Evolutionary conservation across 1,140 invertebrate genomes (phyloP), one percentile per base, ranked within the genome.

Genomic region (Palaemon carinicauda): DNA sequence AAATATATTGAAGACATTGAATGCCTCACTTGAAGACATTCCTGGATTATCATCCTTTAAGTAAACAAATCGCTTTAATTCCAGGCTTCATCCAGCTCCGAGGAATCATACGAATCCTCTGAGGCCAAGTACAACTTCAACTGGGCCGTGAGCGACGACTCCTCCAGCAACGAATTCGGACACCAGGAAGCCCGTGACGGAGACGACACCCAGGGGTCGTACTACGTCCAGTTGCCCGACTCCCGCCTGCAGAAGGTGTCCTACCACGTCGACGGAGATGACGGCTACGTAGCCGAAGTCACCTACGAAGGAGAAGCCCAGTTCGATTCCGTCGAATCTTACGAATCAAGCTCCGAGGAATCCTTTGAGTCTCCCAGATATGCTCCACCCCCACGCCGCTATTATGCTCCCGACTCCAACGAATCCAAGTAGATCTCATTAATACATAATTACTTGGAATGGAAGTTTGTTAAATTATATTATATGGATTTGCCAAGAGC

Each of bases 131-230:
- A 69, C 65, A 69, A 21, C 65, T 69, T 69, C 65, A 27, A 69
- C 24, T 69, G 65, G 65, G 65, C 65, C 65, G 65, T 69, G 24
- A 69, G 65, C 65, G 65, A 69, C 29, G 65, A 69, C 65, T 69
- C 65, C 65, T 69, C 65, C 12, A 69, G 65, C 65, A 69, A 69
- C 65, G 65, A 69, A 17, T 69, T 69, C 65, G 65, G 65, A 69
- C 65, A 69, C 65, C 65, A 69, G 65, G 65, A 69, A 31, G 17
- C 65, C 24, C 65, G 65, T 21, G 65, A 69, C 65, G 65, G 65
- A 24, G 65, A 69, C 65, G 65, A 69, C 65, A 69, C 65, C 5
- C 24, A 69, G 5, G 65, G 65, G 24, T 69, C 65, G 4, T 69
- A 69, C 65, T 69, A 69, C 65, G 65, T 69, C 24, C 65, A 69